Evolutionary conservation across 92 coral and sea anemone genomes (phyloP).

Genomic region (Paramuricea clavata): DNA sequence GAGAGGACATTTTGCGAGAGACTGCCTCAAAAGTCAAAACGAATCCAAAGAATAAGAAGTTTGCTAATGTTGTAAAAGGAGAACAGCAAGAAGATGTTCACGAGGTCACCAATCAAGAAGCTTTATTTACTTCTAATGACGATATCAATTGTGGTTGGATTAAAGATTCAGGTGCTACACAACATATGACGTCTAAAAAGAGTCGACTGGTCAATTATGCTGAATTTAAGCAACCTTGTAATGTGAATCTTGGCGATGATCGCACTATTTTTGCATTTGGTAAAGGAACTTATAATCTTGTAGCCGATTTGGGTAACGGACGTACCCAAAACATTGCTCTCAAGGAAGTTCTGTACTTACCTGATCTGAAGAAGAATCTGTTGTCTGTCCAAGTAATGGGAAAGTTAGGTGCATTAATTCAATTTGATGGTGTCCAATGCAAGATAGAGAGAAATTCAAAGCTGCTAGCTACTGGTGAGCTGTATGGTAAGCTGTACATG

Average conservation of each 20-base stretch:
- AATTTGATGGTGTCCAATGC: conserved; percentile 36
- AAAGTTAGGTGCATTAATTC: conserved; percentile 6
- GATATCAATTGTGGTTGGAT: too few species aligned
- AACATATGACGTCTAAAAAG: conserved; percentile 39
- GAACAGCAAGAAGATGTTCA: too few species aligned
- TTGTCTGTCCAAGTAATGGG: conserved; percentile 1
- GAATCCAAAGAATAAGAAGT: background rate
- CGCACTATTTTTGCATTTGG: conserved; percentile 30
- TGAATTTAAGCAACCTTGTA: conserved; percentile 21
- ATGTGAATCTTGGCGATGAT: background rate
- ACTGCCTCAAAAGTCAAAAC: conserved; percentile 31
- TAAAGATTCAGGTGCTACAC: background rate
- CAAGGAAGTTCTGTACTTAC: conserved; percentile 31
- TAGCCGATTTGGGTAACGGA: conserved; percentile 30
- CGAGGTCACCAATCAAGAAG: too few species aligned
- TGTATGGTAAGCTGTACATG: background rate
- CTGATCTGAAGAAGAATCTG: conserved; percentile 45
- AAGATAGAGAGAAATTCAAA: conserved; percentile 38
- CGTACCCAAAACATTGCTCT: conserved; percentile 20
- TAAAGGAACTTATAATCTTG: conserved; percentile 43
- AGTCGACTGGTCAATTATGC: background rate
- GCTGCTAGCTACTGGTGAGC: conserved; percentile 42
- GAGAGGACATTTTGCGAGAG: conserved; percentile 19
- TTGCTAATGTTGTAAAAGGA: too few species aligned
- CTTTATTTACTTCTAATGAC: too few species aligned